Evolutionary conservation across 2,888 invertebrate species (phyloP), one percentile per base, ranked within the genome.

Genomic region (Cryptus armator): DNA sequence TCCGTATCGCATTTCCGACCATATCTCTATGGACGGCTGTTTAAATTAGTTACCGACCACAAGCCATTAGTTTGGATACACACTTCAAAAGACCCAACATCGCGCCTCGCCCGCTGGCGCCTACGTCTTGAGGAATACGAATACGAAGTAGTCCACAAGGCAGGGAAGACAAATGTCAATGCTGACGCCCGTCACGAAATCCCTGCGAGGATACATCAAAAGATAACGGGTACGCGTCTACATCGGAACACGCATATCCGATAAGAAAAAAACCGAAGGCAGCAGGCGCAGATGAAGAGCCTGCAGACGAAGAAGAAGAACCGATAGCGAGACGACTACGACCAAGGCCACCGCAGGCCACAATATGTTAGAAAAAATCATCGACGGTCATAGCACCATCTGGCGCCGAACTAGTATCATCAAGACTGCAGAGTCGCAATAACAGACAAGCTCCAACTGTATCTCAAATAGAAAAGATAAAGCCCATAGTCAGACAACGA

Each of bases 51-150:
- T 0, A 86, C 85, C 0, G 87, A 87, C 24, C 86, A 86, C 24
- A 68, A 82, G 44, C 83, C 86, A 0, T 16, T 86, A 12, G 76
- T 83, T 0, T 83, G 84, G 81, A 9, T 86, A 12, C 59, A 82
- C 62, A 81, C 48, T 0, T 70, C 76, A 0, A 85, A 86, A 10
- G 86, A 87, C 10, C 86, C 84, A 2, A 83, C 83, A 0, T 86
- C 81, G 6, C 66, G 83, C 24, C 56, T 86, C 2, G 66, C 62
- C 3, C 48, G 87, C 24, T 87, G 85, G 85, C 64, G 81, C 3
- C 48, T 87, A 5, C 46, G 77, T 16, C 46, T 86, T 7, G 76
- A 84, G 29, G 82, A 84, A 66, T 87, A 87, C 24, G 84, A 87
- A 2, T 87, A 82, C 37, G 59, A 79, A 12, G 78, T 86, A 4